Evolutionary conservation across 2,797 vertebrate genomes (phyloP).

Genomic region (Macropodus opercularis): DNA sequence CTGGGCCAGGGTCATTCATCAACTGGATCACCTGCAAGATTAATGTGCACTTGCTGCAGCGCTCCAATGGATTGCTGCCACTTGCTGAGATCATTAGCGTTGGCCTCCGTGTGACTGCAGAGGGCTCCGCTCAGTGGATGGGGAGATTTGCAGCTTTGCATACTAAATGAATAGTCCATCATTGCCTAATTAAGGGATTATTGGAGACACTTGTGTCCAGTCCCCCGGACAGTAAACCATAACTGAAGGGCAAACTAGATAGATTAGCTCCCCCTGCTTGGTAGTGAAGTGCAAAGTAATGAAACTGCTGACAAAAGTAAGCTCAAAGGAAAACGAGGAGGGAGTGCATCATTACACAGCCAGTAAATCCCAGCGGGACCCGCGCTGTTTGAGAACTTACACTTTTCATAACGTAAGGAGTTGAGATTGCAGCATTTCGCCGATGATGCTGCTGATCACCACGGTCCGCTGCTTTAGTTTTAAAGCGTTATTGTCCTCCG

Average conservation of each 20-base stretch:
- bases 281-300: constrained; percentile 77
- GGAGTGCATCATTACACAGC: constrained; percentile 56
- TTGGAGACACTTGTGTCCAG: constrained; percentile 83
- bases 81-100: constrained; percentile 85
- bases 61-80: constrained; percentile 85
- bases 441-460: constrained; percentile 35
- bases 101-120: constrained; percentile 75
- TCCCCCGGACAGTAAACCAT: constrained; percentile 83
- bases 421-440: constrained; percentile 54
- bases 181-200: constrained; percentile 86
- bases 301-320: constrained; percentile 79
- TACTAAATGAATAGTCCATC: constrained; percentile 84
- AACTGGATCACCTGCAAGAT: constrained; percentile 83
- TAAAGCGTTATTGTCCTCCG: constrained; percentile 33
- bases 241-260: constrained; percentile 84
- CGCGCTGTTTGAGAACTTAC: constrained; percentile 55
- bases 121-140: constrained; percentile 70
- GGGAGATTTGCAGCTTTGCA: constrained; percentile 83
- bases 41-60: constrained; percentile 79
- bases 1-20: constrained; percentile 82
- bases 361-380: constrained; percentile 44
- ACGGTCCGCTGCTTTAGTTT: constrained; percentile 12
- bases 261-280: constrained; percentile 82
- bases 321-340: constrained; percentile 52
- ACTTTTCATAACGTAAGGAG: constrained; percentile 39